A percentile compares a stretch with the other conserved stretches of the same genome.
Evolutionary conservation across 2,797 vertebrate genomes (phyloP).

Genomic region (Falco biarmicus): DNA sequence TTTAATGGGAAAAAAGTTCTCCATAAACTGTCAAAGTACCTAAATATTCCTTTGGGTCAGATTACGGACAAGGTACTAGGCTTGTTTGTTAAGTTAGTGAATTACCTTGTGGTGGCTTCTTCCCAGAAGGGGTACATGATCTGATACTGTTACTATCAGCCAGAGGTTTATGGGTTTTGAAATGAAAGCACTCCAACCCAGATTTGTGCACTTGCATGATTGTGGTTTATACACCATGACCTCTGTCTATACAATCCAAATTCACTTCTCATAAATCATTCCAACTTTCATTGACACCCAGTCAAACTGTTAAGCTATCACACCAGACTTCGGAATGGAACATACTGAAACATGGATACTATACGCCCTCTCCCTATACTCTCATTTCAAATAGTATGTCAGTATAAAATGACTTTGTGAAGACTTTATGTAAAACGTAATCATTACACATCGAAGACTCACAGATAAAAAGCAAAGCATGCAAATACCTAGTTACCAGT

Average conservation of each 20-base stretch:
- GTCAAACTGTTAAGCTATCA: not conserved
- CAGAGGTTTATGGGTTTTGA: not conserved
- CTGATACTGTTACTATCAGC: not conserved
- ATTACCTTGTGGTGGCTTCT: not conserved
- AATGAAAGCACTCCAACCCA: not conserved
- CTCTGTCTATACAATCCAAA: not conserved
- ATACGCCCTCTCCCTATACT: not conserved
- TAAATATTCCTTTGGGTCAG: not conserved
- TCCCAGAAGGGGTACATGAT: not conserved
- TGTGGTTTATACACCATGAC: not conserved
- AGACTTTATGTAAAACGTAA: not conserved
- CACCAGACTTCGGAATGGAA: not conserved
- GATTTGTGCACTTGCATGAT: accelerated
- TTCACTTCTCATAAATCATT: not conserved
- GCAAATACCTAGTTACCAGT: not conserved
- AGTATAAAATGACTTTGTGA: not conserved
- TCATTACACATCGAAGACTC: not conserved
- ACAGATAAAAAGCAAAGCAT: not conserved
- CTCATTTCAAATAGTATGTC: not conserved
- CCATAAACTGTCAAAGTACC: not conserved
- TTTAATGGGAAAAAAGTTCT: not conserved
- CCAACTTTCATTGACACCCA: not conserved
- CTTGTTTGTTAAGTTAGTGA: not conserved
- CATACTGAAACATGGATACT: not conserved
- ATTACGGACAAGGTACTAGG: not conserved